A percentile compares a stretch with the other conserved stretches of the same genome.
Conservation (phyloP, 2,797 vertebrate species). For the Arremon aurantiirostris region DNA sequence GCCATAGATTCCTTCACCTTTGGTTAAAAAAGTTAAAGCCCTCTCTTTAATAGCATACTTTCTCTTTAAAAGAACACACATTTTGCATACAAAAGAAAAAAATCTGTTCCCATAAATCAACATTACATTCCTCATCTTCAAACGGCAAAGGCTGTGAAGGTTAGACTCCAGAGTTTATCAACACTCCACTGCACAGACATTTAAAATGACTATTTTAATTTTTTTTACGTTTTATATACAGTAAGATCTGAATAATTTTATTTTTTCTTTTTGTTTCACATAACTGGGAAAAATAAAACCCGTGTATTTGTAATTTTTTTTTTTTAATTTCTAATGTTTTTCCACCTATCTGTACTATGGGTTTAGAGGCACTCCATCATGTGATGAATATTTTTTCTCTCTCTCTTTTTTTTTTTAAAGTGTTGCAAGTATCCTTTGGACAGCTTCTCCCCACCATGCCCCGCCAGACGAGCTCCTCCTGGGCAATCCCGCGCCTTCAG, state of each 20-base stretch:
- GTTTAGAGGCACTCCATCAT: slow-evolving; percentile 82
- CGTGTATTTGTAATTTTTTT: slow-evolving; percentile 49
- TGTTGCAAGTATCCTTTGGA: slow-evolving; percentile 75
- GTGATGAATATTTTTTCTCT: slow-evolving; percentile 32
- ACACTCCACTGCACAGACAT: slow-evolving; percentile 71
- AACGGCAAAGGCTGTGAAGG: slow-evolving; percentile 71
- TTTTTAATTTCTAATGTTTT: slow-evolving; percentile 6
- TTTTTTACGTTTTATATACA: slow-evolving; percentile 69
- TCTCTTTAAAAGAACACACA: slow-evolving; percentile 78
- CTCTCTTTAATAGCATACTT: slow-evolving; percentile 82
- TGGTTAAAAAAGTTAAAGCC: slow-evolving; percentile 88
- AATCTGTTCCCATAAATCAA: slow-evolving; percentile 75
- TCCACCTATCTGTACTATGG: slow-evolving; percentile 75
- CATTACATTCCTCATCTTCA: slow-evolving; percentile 80
- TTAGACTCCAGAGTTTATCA: slow-evolving; percentile 73
- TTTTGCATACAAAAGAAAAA: slow-evolving; percentile 81
- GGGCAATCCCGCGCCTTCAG: slow-evolving; percentile 73
- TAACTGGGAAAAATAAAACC: slow-evolving; percentile 76
- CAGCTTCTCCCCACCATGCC: slow-evolving; percentile 33
- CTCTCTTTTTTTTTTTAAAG: slow-evolving; percentile 26
- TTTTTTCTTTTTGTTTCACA: slow-evolving; percentile 70
- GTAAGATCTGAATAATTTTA: slow-evolving; percentile 70
- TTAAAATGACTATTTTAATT: slow-evolving; percentile 65
- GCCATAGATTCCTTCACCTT: slow-evolving; percentile 89
- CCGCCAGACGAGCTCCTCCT: neutral